Conservation (phyloP, 2,113 vertebrate species). For the Cyphomyrus discorhynchus region DNA sequence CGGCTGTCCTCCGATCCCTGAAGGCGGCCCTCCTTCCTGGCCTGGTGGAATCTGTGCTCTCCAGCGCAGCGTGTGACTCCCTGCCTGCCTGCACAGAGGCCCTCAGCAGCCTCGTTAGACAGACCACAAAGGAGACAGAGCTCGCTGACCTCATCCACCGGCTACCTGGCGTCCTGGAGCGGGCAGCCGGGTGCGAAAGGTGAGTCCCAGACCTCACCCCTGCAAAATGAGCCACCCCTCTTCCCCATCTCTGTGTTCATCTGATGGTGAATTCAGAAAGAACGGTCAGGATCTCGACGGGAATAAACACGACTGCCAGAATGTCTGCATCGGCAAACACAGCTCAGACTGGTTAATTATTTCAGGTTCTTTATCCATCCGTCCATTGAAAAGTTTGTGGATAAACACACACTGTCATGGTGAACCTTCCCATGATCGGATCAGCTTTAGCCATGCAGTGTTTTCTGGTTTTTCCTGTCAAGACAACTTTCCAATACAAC, state of each 20-base stretch:
- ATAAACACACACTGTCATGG: neutral
- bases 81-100: constrained; percentile 44
- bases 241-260: neutral
- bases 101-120: constrained; percentile 62
- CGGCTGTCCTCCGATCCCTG: constrained; percentile 52
- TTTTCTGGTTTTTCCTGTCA: neutral
- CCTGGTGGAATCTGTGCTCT: constrained; percentile 54
- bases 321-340: neutral
- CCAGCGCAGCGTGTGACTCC: neutral
- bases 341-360: neutral
- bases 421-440: neutral
- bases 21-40: constrained; percentile 63
- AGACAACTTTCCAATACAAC: neutral
- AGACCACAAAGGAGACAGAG: constrained; percentile 45
- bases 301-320: neutral
- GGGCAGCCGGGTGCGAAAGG: constrained; percentile 56
- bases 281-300: neutral
- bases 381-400: neutral
- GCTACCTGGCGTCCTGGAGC: constrained; percentile 63
- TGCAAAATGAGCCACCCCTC: neutral
- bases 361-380: neutral
- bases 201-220: constrained; percentile 35
- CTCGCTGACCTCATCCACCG: constrained; percentile 48
- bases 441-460: neutral
- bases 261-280: neutral